Evolutionary conservation across 2,797 vertebrate genomes (phyloP).

Genomic region (Dryobates pubescens): DNA sequence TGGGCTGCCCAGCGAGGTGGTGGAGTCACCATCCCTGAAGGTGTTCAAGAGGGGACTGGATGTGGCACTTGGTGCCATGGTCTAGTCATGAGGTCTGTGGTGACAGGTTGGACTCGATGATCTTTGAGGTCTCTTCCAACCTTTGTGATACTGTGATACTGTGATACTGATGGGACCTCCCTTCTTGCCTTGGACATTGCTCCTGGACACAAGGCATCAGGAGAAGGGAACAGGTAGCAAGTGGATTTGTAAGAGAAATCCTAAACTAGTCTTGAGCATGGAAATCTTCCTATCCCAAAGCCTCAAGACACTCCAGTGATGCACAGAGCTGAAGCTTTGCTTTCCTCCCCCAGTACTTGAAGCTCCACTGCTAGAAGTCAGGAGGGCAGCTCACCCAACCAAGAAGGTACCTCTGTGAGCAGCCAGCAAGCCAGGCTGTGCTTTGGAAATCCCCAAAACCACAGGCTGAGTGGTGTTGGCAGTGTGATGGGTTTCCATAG

Average conservation of each 20-base stretch:
- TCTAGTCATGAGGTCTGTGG: too few species aligned
- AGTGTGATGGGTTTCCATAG: not conserved
- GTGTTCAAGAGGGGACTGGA: too few species aligned
- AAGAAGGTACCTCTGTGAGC: not conserved
- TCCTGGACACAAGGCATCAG: fast-evolving
- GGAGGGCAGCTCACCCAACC: not conserved
- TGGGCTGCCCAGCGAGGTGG: too few species aligned
- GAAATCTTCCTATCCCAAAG: not conserved
- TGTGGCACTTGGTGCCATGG: too few species aligned
- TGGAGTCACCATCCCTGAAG: too few species aligned
- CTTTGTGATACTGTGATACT: too few species aligned
- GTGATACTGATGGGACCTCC: not conserved
- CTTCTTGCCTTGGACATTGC: not conserved
- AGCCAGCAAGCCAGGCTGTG: not conserved
- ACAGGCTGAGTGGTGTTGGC: fast-evolving
- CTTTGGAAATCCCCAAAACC: not conserved
- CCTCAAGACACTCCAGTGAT: not conserved
- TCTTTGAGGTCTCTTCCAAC: too few species aligned
- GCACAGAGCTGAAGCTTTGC: not conserved
- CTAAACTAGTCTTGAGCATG: not conserved
- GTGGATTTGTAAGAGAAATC: not conserved
- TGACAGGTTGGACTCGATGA: too few species aligned
- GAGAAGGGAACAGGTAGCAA: not conserved
- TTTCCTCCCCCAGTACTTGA: not conserved
- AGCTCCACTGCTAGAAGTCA: not conserved